Evolutionary conservation across 2,797 vertebrate species (phyloP).

Genomic region (Rachycentron canadum): DNA sequence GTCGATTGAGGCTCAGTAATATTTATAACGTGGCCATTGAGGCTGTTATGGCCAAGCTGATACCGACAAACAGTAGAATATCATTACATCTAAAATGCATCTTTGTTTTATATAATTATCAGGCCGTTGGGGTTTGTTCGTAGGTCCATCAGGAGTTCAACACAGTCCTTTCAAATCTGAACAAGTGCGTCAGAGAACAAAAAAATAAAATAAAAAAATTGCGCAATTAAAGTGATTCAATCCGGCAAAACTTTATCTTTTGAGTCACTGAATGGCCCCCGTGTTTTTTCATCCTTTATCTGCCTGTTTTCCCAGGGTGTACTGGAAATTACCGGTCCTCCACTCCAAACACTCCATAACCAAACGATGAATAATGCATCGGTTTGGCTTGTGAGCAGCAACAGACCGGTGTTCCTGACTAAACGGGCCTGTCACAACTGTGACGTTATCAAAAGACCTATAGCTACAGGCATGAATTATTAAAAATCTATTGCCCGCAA

Average conservation of each 20-base stretch:
- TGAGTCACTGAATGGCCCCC: slow-evolving; percentile 28
- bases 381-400: slow-evolving; percentile 69
- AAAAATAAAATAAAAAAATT: background rate
- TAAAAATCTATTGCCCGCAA: slow-evolving; percentile 55
- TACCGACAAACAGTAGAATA: slow-evolving; percentile 22
- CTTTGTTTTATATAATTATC: slow-evolving; percentile 44
- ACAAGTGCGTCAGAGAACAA: background rate
- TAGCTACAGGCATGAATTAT: slow-evolving; percentile 74
- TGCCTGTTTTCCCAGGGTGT: slow-evolving; percentile 63
- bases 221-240: slow-evolving; percentile 26
- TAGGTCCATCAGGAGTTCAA: background rate
- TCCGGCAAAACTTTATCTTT: slow-evolving; percentile 39
- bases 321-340: slow-evolving; percentile 72
- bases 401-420: slow-evolving; percentile 73
- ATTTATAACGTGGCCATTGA: slow-evolving; percentile 9
- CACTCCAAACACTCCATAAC: slow-evolving; percentile 76
- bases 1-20: slow-evolving; percentile 14
- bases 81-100: slow-evolving; percentile 47
- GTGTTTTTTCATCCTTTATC: slow-evolving; percentile 56
- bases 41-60: slow-evolving; percentile 4
- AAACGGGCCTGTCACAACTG: slow-evolving; percentile 82
- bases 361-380: slow-evolving; percentile 82
- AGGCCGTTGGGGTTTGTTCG: slow-evolving; percentile 15
- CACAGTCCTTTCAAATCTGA: slow-evolving; percentile 31
- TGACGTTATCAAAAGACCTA: slow-evolving; percentile 79